Percentiles rank a stretch among this genome's conserved stretches.
Evolutionary conservation across 2,888 invertebrate species (phyloP).

Genomic region (Endotricha flammealis): DNA sequence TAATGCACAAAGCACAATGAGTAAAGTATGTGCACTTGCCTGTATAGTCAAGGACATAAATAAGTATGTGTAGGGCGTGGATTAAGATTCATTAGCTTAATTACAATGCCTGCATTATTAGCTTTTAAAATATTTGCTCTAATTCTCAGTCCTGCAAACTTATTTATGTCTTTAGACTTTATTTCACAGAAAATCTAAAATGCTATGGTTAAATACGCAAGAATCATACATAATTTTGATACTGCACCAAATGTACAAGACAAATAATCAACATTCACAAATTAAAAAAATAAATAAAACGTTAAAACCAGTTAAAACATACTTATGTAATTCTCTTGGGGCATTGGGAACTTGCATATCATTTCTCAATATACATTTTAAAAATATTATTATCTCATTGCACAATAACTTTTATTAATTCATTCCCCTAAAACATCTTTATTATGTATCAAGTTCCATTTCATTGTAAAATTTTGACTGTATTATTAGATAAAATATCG

Average conservation of each 20-base stretch:
- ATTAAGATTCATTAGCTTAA: too few species aligned
- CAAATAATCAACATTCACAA: slow-evolving; percentile 28
- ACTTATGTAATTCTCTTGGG: slow-evolving; percentile 44
- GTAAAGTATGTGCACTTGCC: too few species aligned
- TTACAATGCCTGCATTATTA: too few species aligned
- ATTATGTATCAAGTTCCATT: not conserved
- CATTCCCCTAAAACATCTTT: slow-evolving; percentile 1
- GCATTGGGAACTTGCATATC: slow-evolving; percentile 64
- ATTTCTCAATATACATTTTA: slow-evolving; percentile 32
- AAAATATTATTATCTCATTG: slow-evolving; percentile 20
- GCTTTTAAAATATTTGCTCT: too few species aligned
- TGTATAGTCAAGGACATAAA: too few species aligned
- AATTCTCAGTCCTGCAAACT: too few species aligned
- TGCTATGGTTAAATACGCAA: slow-evolving; percentile 22
- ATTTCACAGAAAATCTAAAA: too few species aligned
- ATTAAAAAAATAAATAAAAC: slow-evolving; percentile 20
- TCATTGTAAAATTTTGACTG: not conserved
- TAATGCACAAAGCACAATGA: slow-evolving; percentile 12
- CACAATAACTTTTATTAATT: slow-evolving; percentile 22
- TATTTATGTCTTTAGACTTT: too few species aligned
- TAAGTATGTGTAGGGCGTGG: too few species aligned
- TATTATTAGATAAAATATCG: slow-evolving; percentile 28
- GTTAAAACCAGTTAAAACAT: slow-evolving; percentile 20
- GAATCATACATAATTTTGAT: too few species aligned
- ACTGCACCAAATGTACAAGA: slow-evolving; percentile 26